phyloP scores from a whole-genome alignment of 2,888 invertebrate genomes.

The Brachyptera putata region DNA sequence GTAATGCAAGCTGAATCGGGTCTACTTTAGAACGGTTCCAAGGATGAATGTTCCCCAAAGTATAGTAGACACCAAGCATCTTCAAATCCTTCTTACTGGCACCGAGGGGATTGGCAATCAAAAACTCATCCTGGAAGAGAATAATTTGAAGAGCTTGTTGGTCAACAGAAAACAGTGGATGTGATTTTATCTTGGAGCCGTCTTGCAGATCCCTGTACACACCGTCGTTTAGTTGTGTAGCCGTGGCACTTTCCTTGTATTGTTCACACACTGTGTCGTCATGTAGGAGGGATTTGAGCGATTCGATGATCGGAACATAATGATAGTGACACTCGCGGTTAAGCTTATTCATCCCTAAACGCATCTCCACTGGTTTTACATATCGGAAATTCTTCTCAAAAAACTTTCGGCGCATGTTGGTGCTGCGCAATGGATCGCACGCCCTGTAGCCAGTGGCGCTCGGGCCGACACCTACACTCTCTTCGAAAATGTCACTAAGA shows the following conservation, averaged over 20 bases:
- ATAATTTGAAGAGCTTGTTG: neutral
- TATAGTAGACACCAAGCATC: neutral
- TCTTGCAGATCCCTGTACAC: neutral
- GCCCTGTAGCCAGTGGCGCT: too few species aligned
- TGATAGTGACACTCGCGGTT: neutral
- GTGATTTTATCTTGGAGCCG: neutral
- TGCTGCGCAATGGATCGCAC: neutral
- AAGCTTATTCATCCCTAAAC: neutral
- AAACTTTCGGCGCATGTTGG: neutral
- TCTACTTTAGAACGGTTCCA: slow-evolving; percentile 10
- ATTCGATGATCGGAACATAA: neutral
- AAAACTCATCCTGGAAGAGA: neutral
- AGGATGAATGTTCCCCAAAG: neutral
- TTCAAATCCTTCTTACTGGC: too few species aligned
- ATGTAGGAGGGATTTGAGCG: neutral
- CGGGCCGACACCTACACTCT: neutral
- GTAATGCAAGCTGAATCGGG: neutral
- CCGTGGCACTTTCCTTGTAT: neutral
- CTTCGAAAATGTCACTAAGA: neutral
- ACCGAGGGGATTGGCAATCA: too few species aligned
- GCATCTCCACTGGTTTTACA: neutral
- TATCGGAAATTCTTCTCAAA: neutral
- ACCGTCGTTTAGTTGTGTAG: neutral
- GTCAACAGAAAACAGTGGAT: neutral
- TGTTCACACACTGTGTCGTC: neutral